These are phyloP conservation scores for Myotis lucifugus DNA, from an alignment of 2,113 vertebrate genomes.

Conservation along the genomic window DNA sequence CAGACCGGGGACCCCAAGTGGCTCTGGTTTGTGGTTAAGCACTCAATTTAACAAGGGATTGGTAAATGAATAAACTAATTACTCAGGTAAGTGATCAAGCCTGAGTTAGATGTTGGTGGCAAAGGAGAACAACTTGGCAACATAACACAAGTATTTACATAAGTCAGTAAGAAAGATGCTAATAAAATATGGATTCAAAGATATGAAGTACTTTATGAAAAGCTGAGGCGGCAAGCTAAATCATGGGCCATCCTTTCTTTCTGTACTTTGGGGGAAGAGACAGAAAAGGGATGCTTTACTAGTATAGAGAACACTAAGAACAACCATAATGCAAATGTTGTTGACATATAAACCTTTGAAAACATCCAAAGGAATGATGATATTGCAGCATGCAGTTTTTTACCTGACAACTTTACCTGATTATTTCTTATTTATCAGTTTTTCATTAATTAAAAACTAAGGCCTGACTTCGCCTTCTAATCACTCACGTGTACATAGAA, in stretches of 20 bases:
- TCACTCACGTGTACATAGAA: neutral
- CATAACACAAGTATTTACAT: neutral
- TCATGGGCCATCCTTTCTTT: neutral
- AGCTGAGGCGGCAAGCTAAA: neutral
- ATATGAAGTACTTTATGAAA: neutral
- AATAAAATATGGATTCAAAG: neutral
- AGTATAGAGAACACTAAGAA: neutral
- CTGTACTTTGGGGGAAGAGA: neutral
- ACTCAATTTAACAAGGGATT: neutral
- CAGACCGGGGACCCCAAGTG: neutral
- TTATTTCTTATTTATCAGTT: neutral
- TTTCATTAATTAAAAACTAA: neutral
- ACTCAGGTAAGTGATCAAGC: neutral
- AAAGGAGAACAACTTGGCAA: neutral
- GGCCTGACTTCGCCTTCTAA: neutral
- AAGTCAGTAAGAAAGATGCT: neutral
- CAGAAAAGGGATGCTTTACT: neutral
- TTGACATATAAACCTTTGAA: neutral
- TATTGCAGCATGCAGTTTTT: neutral
- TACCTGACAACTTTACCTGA: neutral
- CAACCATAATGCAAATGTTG: neutral
- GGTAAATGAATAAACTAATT: conserved; percentile 18
- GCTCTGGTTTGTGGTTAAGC: conserved; percentile 2
- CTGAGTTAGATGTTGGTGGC: neutral
- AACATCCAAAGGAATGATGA: no score